Conservation (phyloP, 2,797 vertebrate genomes). For the Avahi laniger region DNA sequence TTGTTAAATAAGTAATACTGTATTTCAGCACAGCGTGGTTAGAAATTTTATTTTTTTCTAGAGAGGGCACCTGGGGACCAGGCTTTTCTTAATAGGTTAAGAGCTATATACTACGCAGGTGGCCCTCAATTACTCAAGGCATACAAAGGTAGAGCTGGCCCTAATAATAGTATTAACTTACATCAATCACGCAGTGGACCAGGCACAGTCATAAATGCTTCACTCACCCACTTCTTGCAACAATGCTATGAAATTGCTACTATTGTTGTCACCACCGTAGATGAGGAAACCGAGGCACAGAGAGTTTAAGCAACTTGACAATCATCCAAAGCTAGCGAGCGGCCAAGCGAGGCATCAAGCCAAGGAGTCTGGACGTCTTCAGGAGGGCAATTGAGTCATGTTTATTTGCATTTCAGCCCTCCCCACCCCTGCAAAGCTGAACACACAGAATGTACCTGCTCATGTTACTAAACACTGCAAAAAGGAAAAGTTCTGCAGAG, state of each 20-base stretch:
- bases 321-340: not conserved
- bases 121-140: not conserved
- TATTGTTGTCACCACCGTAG: not conserved
- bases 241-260: not conserved
- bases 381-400: not conserved
- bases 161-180: not conserved
- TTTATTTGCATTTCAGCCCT: not conserved
- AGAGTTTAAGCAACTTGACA: not conserved
- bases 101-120: not conserved
- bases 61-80: not conserved
- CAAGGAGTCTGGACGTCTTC: not conserved
- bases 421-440: not conserved
- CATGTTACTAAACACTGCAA: rapidly evolving
- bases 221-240: not conserved
- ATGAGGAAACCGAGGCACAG: not conserved
- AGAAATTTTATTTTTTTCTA: slow-evolving; percentile 42
- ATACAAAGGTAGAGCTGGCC: not conserved
- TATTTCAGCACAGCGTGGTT: not conserved
- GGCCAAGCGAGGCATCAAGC: not conserved
- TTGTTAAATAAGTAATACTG: not conserved
- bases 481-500: rapidly evolving
- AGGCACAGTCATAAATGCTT: not conserved
- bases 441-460: not conserved
- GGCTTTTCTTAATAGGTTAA: slow-evolving; percentile 5
- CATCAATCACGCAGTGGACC: rapidly evolving